Evolutionary conservation across 2,797 vertebrate species (phyloP).

Genomic region (Atherinosoma microstoma): DNA sequence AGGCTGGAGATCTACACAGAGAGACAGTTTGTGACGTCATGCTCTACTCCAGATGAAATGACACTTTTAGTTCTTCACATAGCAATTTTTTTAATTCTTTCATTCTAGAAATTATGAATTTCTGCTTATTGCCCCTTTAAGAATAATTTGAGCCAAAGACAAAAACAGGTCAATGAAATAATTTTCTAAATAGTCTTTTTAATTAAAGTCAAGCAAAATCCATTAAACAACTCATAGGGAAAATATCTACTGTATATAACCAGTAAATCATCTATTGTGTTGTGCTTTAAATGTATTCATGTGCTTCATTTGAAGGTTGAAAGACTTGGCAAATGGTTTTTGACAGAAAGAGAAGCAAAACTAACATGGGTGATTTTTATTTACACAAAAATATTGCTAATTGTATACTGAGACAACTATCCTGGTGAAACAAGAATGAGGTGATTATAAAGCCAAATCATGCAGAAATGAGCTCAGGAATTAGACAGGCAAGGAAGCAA

Average conservation of each 20-base stretch:
- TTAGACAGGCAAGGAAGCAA: conserved; percentile 34
- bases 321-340: conserved; percentile 4
- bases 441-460: conserved; percentile 37
- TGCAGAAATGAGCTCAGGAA: conserved; percentile 38
- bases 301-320: neutral
- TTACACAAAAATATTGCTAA: conserved; percentile 26
- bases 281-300: conserved; percentile 2
- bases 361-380: neutral
- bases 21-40: too few relatives aligned
- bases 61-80: too few relatives aligned
- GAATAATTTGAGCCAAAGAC: neutral
- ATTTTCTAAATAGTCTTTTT: neutral
- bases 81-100: too few relatives aligned
- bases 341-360: conserved; percentile 8
- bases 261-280: neutral
- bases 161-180: neutral
- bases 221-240: neutral
- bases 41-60: too few relatives aligned
- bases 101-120: too few relatives aligned
- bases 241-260: too few relatives aligned
- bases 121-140: too few relatives aligned
- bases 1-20: too few relatives aligned
- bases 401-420: conserved; percentile 24
- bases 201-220: neutral
- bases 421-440: conserved; percentile 17